Conservation (phyloP, 2,888 invertebrate species). For the Pecten maximus region DNA sequence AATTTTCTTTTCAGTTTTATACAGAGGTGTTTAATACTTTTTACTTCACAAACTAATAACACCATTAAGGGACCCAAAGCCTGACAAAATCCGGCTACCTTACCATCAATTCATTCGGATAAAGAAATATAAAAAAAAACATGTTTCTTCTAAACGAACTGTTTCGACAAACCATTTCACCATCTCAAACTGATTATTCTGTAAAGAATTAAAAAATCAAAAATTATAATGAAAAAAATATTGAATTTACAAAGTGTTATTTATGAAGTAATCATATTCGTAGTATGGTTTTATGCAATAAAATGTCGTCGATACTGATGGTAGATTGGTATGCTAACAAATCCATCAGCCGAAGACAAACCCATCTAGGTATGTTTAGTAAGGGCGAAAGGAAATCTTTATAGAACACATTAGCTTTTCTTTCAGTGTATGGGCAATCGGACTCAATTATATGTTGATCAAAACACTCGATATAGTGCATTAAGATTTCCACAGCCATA, state of each 20-base stretch:
- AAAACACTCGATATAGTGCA: slow-evolving; percentile 23
- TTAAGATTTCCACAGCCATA: neutral
- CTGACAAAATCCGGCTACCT: neutral
- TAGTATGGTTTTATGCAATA: neutral
- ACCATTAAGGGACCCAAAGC: neutral
- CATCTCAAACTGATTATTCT: neutral
- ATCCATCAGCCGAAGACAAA: neutral
- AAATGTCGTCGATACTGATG: neutral
- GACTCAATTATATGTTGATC: slow-evolving; percentile 21
- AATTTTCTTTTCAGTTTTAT: neutral
- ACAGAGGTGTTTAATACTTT: neutral
- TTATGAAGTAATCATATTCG: no score
- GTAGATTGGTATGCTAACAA: neutral
- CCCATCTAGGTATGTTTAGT: neutral
- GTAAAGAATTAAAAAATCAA: neutral
- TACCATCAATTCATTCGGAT: no score
- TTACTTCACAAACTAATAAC: neutral
- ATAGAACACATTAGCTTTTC: slow-evolving; percentile 11
- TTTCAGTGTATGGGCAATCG: neutral
- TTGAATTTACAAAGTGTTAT: no score
- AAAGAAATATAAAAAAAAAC: neutral
- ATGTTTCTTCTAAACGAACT: neutral
- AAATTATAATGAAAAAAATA: neutral
- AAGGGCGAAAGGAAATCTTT: neutral
- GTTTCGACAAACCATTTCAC: neutral